phyloP scores from a whole-genome alignment of 2,797 vertebrate species.

The Iguana delicatissima region DNA sequence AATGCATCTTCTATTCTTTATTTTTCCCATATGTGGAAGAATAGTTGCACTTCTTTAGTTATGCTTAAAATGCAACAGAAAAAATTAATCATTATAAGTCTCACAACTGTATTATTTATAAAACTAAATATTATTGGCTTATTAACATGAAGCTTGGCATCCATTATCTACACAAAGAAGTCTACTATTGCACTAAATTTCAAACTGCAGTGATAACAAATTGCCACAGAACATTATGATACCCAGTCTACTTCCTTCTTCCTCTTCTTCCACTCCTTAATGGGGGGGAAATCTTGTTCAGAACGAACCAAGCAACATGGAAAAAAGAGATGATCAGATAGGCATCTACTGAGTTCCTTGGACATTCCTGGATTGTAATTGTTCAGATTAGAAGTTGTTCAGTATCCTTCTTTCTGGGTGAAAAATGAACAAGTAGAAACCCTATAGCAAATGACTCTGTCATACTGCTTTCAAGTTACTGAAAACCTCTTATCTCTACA shows the following conservation, averaged over 20 bases:
- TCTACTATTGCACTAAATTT: too few relatives aligned
- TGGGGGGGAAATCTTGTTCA: background rate
- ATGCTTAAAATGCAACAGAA: too few relatives aligned
- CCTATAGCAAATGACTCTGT: background rate
- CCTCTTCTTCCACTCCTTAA: background rate
- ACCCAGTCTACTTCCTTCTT: background rate
- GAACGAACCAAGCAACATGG: background rate
- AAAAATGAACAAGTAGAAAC: background rate
- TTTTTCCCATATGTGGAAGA: too few relatives aligned
- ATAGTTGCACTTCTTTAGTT: too few relatives aligned
- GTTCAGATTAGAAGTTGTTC: background rate
- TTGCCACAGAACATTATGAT: too few relatives aligned
- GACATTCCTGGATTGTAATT: background rate
- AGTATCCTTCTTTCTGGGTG: background rate
- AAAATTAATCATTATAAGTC: too few relatives aligned
- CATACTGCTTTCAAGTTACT: background rate
- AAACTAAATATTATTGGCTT: too few relatives aligned
- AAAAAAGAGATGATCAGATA: background rate
- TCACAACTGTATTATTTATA: too few relatives aligned
- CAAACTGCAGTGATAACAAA: too few relatives aligned
- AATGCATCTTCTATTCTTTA: too few relatives aligned
- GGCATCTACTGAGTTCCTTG: background rate
- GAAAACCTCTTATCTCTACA: background rate
- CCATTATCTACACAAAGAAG: too few relatives aligned
- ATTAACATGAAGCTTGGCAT: too few relatives aligned